Conservation (phyloP, 2,888 invertebrate genomes). For the Polymixis flavicincta region DNA sequence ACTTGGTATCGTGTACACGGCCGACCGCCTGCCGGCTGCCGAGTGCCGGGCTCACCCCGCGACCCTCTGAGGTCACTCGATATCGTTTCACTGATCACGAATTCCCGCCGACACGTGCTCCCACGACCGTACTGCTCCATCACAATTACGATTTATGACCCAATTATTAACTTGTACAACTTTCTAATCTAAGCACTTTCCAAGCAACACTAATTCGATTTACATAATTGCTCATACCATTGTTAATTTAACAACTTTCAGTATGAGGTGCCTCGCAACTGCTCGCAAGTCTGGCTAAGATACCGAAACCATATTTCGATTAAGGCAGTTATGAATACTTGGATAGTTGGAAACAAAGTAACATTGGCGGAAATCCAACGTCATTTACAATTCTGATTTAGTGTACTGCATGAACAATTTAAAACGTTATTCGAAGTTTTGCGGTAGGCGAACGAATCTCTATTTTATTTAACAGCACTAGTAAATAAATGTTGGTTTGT, state of each 20-base stretch:
- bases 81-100: constrained; percentile 83
- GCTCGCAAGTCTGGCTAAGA: constrained; percentile 65
- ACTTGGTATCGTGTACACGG: constrained; percentile 61
- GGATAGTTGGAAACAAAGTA: constrained; percentile 83
- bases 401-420: constrained; percentile 81
- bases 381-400: constrained; percentile 86
- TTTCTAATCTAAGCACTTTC: constrained; percentile 63
- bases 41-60: constrained; percentile 70
- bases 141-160: constrained; percentile 68
- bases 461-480: constrained; percentile 65
- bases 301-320: constrained; percentile 77
- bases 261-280: constrained; percentile 36
- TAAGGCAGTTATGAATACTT: constrained; percentile 78
- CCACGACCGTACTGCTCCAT: constrained; percentile 67
- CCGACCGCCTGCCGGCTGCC: constrained; percentile 39
- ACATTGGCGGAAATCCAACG: constrained; percentile 87
- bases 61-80: constrained; percentile 81
- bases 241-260: constrained; percentile 41
- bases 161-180: constrained; percentile 75
- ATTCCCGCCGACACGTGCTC: constrained; percentile 80
- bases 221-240: constrained; percentile 40
- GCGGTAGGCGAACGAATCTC: constrained; percentile 63
- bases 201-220: constrained; percentile 60
- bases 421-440: constrained; percentile 75
- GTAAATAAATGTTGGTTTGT: constrained; percentile 69